Conservation (phyloP, 2,113 vertebrate species). For the Atlantisia rogersi region DNA sequence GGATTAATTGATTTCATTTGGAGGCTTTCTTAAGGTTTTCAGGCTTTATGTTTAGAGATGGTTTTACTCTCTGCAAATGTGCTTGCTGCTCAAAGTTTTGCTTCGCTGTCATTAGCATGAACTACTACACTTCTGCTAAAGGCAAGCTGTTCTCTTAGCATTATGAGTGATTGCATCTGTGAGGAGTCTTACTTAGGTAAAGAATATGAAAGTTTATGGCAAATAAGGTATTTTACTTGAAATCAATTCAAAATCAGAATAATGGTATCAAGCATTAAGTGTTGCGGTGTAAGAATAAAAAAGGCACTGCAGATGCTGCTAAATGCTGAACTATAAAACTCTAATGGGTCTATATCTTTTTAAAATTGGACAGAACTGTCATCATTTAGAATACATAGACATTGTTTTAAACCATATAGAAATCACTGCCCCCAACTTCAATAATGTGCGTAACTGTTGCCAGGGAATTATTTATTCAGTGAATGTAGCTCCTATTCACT, state of each 20-base stretch:
- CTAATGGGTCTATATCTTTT: constrained; percentile 57
- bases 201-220: constrained; percentile 54
- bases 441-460: constrained; percentile 61
- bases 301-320: constrained; percentile 38
- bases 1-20: constrained; percentile 86
- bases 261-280: constrained; percentile 47
- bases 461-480: constrained; percentile 65
- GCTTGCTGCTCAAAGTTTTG: constrained; percentile 49
- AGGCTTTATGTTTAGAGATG: constrained; percentile 66
- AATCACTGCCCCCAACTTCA: constrained; percentile 44
- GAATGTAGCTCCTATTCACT: constrained; percentile 58
- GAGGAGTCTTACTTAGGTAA: constrained; percentile 30
- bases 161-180: constrained; percentile 42
- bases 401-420: constrained; percentile 31
- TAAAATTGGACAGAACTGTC: constrained; percentile 57
- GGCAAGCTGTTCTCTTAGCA: constrained; percentile 39
- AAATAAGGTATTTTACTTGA: constrained; percentile 58
- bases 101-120: not conserved
- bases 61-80: constrained; percentile 37
- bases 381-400: constrained; percentile 33
- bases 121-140: constrained; percentile 10
- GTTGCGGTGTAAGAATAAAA: constrained; percentile 5
- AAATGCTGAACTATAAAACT: constrained; percentile 54
- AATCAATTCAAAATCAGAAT: constrained; percentile 55
- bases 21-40: constrained; percentile 75